Base-by-base conservation (phyloP, 2,888 invertebrate species). In the Xestia sexstrigata region DNA sequence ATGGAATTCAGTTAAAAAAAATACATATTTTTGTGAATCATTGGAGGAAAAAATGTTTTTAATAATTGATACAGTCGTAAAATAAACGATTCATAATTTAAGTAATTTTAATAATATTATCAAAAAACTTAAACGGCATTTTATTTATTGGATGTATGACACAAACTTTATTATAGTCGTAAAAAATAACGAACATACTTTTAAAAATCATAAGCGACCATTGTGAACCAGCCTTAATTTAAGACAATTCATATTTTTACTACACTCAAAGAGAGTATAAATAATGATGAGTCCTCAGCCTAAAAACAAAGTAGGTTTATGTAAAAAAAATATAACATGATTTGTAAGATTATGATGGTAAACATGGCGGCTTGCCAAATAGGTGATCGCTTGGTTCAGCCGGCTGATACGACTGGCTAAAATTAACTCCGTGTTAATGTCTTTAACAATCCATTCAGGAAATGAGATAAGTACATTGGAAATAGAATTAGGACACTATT, bases 361-460 rank as follows among this genome's bases (percentile, higher is more conserved):
- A 83, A 88, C 84, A 85, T 88, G 88, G 88, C 75, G 0, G 0
- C 0, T 42, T 76, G 88, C 88, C 88, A 88, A 86, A 78, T 88
- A 84, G 87, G 88, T 86, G 84, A 86, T 76, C 30, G 47, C 60
- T 79, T n/a, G 58, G 52, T 77, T 81, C 71, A 77, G 63, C 58
- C 71, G 66, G 70, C 75, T 66, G 69, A 82, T 75, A 85, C 62
- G 13, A 63, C n/a, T 9, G 42, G 58, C 75, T 82, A 80, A 74
- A 81, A 75, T 72, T 84, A 84, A 70, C 65, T 55, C 23, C 11
- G 66, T 77, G 82, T 86, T 79, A 84, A 85, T 76, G 66, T 76
- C 78, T 86, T 79, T 75, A 69, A 79, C 70, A 75, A 66, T 79
- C 42, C 79, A 84, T 84, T 86, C 74, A 84, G 78, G 79, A 86